A percentile compares a stretch with the other conserved stretches of the same genome.
These are phyloP conservation scores for Paedocypris micromegethes DNA, from an alignment of 2,797 vertebrate species.

Conservation along the genomic window DNA sequence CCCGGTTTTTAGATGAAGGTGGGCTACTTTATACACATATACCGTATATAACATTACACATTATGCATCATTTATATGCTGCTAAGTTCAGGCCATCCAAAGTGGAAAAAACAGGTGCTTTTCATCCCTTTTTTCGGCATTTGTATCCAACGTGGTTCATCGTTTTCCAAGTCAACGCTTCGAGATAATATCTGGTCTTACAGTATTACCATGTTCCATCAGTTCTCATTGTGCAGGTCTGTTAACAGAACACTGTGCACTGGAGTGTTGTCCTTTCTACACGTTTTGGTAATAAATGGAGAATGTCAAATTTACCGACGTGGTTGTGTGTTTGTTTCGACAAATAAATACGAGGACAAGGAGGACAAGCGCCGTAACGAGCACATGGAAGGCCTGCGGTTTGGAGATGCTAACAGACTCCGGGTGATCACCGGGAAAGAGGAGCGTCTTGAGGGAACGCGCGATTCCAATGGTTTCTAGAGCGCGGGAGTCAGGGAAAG, in stretches of 20 bases:
- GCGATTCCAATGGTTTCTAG: slow-evolving; percentile 26
- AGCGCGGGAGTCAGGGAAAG: slow-evolving; percentile 22
- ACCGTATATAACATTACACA: slow-evolving; percentile 15
- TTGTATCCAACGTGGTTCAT: slow-evolving; percentile 75
- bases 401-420: too few relatives aligned
- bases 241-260: slow-evolving; percentile 60
- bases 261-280: slow-evolving; percentile 78
- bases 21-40: slow-evolving; percentile 29
- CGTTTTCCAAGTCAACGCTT: slow-evolving; percentile 54
- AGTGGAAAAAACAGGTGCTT: slow-evolving; percentile 69
- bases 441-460: neutral
- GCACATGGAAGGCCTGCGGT: too few relatives aligned
- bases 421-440: neutral
- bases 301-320: slow-evolving; percentile 37
- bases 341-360: too few relatives aligned
- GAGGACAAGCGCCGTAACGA: too few relatives aligned
- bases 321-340: too few relatives aligned
- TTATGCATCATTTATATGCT: slow-evolving; percentile 77
- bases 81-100: slow-evolving; percentile 74
- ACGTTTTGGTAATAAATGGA: slow-evolving; percentile 77
- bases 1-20: slow-evolving; percentile 65
- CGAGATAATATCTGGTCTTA: slow-evolving; percentile 67
- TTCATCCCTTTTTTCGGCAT: slow-evolving; percentile 75
- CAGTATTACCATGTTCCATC: slow-evolving; percentile 70
- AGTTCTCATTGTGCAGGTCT: slow-evolving; percentile 71